Base-by-base conservation (phyloP, 1,140 invertebrate species). In the Bombus pascuorum region DNA sequence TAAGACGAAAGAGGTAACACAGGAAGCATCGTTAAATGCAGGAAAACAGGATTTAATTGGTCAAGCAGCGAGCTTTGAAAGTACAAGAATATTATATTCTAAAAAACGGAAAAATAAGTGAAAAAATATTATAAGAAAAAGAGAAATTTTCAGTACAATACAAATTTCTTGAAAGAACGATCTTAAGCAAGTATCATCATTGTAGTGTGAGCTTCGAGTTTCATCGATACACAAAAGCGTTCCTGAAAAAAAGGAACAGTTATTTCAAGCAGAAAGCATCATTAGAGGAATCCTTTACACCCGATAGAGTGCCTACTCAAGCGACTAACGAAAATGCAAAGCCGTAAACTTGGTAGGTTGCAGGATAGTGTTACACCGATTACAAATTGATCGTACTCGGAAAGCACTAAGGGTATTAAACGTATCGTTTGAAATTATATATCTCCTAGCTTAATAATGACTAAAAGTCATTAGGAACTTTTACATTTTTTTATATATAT, bases 281-380 rank as follows among this genome's bases (percentile, higher is more conserved):
- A 70, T 89, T 70, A 89, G 75, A 81, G 65, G 66, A 57, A 78
- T 53, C 57, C 73, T 65, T 89, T 66, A 86, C 88, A 65, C 83
- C 34, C 88, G 87, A 89, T 89, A 32, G 83, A 77, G 80, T 78
- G 79, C 82, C 79, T 80, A 85, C 37, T 89, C 70, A 34, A 39
- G 74, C 79, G 75, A 89, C 59, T 79, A 81, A 86, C 88, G 85
- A 89, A 89, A 88, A 89, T 80, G 65, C 74, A 78, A 53, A 65
- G 59, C 57, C 28, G 37, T 15, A 81, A 66, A 34, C 74, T 76
- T 42, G 59, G 42, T 42, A 65, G 34, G 34, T 13, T 37, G 39
- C 37, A 47, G 25, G 68, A 79, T 3, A 34, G n/a, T n/a, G 13
- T 44, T 37, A 78, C 25, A 68, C 65, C 32, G 28, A 53, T 73